Evolutionary conservation across 2,888 invertebrate species (phyloP).

Genomic region (Glyphotaelius pellucidus): DNA sequence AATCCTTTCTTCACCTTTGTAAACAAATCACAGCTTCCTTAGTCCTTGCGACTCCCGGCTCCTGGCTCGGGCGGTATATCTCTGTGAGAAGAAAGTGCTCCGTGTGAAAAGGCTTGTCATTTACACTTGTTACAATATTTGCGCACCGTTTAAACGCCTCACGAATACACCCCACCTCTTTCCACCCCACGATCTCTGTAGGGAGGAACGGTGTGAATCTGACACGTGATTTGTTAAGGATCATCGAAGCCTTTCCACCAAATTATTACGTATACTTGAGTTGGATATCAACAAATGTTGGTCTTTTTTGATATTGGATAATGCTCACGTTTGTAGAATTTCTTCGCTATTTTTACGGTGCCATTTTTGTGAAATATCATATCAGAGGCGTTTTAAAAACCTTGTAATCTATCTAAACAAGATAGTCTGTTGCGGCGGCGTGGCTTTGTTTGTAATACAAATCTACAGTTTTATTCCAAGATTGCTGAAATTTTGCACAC

Average conservation of each 20-base stretch:
- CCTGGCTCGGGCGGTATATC: not conserved
- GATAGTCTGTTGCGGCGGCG: no score
- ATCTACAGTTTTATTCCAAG: no score
- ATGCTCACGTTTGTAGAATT: not conserved
- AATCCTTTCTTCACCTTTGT: slow-evolving; percentile 8
- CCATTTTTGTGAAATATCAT: no score
- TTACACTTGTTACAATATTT: slow-evolving; percentile 49
- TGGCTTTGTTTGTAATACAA: no score
- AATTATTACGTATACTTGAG: not conserved
- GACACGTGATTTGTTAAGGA: slow-evolving; percentile 40
- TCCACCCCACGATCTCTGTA: not conserved
- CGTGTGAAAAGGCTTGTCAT: slow-evolving; percentile 34
- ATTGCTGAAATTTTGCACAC: no score
- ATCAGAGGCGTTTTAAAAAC: no score
- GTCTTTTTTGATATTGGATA: no score
- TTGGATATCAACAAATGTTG: not conserved
- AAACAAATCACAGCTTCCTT: slow-evolving; percentile 16
- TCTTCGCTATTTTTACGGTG: not conserved
- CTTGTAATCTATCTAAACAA: no score
- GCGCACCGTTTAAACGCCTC: slow-evolving; percentile 37
- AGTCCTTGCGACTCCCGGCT: not conserved
- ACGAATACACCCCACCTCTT: not conserved
- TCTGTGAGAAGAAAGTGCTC: not conserved
- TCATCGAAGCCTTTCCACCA: not conserved
- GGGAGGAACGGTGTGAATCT: slow-evolving; percentile 15